Conservation (phyloP, 2,888 invertebrate genomes). For the Villa cingulata region DNA sequence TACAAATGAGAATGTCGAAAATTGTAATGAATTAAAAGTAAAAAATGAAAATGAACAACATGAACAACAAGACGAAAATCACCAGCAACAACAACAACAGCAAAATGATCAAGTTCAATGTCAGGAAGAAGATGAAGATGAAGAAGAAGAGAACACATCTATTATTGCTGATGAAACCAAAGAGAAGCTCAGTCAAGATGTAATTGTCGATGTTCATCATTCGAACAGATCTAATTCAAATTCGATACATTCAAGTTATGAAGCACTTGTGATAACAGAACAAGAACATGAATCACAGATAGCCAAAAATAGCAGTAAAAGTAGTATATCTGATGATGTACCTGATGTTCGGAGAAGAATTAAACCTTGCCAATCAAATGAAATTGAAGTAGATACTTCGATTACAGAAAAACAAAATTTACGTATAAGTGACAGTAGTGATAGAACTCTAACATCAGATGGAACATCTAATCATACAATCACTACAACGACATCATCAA, state of each 20-base stretch:
- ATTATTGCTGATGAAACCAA: background rate
- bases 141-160: too few relatives aligned
- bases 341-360: background rate
- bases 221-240: background rate
- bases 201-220: conserved; percentile 5
- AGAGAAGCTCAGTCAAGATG: background rate
- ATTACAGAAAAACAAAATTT: background rate
- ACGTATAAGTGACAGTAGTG: conserved; percentile 5
- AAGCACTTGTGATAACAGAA: conserved; percentile 4
- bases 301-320: background rate
- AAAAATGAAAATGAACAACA: background rate
- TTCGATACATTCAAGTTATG: background rate
- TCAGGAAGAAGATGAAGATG: background rate
- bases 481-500: too few relatives aligned
- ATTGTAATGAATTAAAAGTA: background rate
- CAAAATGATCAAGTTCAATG: background rate
- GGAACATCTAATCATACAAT: background rate
- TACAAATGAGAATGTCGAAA: background rate
- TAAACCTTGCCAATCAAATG: too few relatives aligned
- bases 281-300: background rate
- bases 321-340: background rate
- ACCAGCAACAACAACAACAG: too few relatives aligned
- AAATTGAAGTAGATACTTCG: background rate
- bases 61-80: background rate
- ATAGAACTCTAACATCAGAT: conserved; percentile 5